Conservation (phyloP, 2,797 vertebrate species). For the Notamacropus eugenii region DNA sequence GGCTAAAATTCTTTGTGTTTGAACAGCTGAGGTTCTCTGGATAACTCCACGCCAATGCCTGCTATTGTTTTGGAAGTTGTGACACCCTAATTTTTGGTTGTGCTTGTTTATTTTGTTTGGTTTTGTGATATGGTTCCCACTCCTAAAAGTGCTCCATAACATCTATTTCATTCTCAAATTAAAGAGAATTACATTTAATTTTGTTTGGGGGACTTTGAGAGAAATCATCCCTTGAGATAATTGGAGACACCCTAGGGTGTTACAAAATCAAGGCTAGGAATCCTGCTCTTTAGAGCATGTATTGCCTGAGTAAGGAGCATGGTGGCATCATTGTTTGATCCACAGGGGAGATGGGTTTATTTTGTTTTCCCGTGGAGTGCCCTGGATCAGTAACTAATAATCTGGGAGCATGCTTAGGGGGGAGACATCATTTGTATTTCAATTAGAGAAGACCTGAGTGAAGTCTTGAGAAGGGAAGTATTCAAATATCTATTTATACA, state of each 20-base stretch:
- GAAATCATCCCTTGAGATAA: constrained; percentile 13
- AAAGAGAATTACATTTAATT: constrained; percentile 24
- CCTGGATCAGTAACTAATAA: not conserved
- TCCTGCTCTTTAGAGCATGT: not conserved
- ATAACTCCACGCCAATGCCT: constrained; percentile 7
- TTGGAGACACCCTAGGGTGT: not conserved
- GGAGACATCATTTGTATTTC: constrained; percentile 33
- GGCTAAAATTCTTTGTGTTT: constrained; percentile 43
- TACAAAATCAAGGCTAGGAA: not conserved
- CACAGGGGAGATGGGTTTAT: not conserved
- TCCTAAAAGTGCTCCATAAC: not conserved
- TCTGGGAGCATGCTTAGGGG: not conserved
- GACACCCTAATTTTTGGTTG: not conserved
- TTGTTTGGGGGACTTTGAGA: constrained; percentile 1
- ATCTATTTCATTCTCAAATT: not conserved
- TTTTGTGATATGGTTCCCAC: not conserved
- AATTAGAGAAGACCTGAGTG: constrained; percentile 9
- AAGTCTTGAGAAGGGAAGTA: constrained; percentile 16
- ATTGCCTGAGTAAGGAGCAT: not conserved
- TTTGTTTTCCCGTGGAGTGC: accelerated
- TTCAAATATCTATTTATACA: constrained; percentile 14
- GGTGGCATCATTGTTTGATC: not conserved
- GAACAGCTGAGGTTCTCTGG: constrained; percentile 36
- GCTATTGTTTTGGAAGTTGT: constrained; percentile 4
- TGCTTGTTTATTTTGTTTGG: constrained; percentile 10